phyloP scores from a whole-genome alignment of 2,113 vertebrate genomes.

The Empidonax traillii region DNA sequence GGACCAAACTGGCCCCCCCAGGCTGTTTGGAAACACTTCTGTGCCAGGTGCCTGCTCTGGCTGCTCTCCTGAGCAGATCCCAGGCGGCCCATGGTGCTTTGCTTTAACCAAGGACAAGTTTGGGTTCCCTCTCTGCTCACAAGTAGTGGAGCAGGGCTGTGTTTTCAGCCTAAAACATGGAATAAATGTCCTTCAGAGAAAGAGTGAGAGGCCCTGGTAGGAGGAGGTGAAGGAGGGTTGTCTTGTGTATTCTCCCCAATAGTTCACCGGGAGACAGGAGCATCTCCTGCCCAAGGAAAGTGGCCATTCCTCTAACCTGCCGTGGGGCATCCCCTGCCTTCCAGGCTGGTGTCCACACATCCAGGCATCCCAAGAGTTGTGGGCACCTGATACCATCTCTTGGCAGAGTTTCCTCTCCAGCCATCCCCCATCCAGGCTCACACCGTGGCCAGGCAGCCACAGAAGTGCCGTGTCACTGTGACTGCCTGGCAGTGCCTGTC shows the following conservation, averaged over 20 bases:
- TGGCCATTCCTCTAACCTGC: accelerated
- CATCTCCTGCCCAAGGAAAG: background rate
- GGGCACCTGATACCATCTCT: background rate
- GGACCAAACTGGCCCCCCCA: background rate
- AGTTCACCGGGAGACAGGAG: background rate
- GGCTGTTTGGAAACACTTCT: background rate
- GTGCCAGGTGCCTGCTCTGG: background rate
- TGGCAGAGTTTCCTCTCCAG: background rate
- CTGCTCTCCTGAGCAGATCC: background rate
- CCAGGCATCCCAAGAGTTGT: background rate
- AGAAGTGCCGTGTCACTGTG: accelerated
- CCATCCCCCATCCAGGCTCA: accelerated
- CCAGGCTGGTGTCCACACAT: background rate
- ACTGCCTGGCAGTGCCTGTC: background rate
- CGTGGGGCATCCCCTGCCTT: background rate
- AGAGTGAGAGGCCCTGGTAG: background rate
- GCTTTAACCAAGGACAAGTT: background rate
- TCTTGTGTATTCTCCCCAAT: background rate
- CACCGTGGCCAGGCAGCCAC: background rate
- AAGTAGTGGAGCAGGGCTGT: background rate
- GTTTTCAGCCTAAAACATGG: background rate
- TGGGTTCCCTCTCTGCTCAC: background rate
- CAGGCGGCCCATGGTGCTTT: accelerated
- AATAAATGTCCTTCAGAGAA: background rate
- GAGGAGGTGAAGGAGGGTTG: background rate